phyloP scores from a whole-genome alignment of 2,797 vertebrate genomes.

The Holocentrus rufus region DNA sequence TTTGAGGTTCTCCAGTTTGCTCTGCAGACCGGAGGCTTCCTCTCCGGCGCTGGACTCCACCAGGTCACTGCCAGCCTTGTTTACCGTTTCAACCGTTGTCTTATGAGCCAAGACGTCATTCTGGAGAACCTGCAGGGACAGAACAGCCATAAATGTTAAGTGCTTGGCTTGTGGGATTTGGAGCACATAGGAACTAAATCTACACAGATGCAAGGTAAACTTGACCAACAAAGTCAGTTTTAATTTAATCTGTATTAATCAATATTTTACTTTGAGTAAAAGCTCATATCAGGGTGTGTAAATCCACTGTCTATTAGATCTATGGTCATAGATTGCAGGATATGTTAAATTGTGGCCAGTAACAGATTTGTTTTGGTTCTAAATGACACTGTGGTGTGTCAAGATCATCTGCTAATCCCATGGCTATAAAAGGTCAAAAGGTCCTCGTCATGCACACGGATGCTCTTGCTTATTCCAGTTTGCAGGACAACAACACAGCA shows the following conservation, averaged over 20 bases:
- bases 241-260: neutral
- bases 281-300: neutral
- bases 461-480: constrained; percentile 6
- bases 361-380: neutral
- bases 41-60: constrained; percentile 94
- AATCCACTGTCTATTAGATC: neutral
- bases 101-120: constrained; percentile 97
- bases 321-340: neutral
- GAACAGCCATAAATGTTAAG: neutral
- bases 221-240: neutral
- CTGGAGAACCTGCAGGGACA: constrained; percentile 88
- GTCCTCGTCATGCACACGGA: neutral
- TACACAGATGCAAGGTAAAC: neutral
- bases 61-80: constrained; percentile 93
- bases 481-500: constrained; percentile 1
- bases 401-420: neutral
- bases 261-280: neutral
- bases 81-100: constrained; percentile 93
- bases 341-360: neutral
- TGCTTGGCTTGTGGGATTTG: neutral
- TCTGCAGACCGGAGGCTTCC: constrained; percentile 92
- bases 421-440: neutral
- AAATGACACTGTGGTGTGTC: neutral
- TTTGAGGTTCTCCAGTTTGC: constrained; percentile 91
- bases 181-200: neutral